phyloP scores from a whole-genome alignment of 1,140 invertebrate species.

The Dendroctonus valens region DNA sequence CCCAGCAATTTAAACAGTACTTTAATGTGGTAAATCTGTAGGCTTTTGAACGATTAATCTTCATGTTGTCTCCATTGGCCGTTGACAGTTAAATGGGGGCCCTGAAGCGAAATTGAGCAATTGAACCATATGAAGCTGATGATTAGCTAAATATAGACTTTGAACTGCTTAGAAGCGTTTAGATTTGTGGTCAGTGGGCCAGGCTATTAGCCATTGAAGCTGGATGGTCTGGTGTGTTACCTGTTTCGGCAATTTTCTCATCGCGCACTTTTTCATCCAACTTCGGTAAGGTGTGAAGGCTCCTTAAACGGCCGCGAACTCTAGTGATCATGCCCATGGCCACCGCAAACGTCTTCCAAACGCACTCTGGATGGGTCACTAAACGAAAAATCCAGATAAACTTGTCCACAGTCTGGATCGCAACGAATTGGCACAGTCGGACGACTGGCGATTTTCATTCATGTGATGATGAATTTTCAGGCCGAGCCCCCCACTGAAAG shows the following conservation, averaged over 20 bases:
- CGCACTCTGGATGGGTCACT: background rate
- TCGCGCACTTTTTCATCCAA: conserved; percentile 58
- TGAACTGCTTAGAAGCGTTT: background rate
- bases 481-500: conserved; percentile 5
- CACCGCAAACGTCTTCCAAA: background rate
- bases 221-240: conserved; percentile 44
- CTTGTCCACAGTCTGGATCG: background rate
- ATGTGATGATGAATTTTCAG: conserved; percentile 13
- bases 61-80: background rate
- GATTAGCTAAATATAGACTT: background rate
- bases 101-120: background rate
- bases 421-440: background rate
- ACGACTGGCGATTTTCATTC: conserved; percentile 21
- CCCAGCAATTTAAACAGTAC: too few relatives aligned
- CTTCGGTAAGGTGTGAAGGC: conserved; percentile 60
- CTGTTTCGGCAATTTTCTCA: conserved; percentile 65
- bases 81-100: background rate
- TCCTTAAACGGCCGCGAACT: conserved; percentile 61
- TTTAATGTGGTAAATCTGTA: too few relatives aligned
- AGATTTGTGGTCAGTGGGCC: background rate
- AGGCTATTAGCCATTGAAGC: background rate
- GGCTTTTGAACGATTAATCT: too few relatives aligned
- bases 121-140: background rate
- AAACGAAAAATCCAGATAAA: background rate
- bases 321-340: conserved; percentile 67